Percentiles rank a stretch among this genome's conserved stretches.
These are phyloP conservation scores for Notodonta dromedarius DNA, from an alignment of 2,888 invertebrate species.

Conservation along the genomic window DNA sequence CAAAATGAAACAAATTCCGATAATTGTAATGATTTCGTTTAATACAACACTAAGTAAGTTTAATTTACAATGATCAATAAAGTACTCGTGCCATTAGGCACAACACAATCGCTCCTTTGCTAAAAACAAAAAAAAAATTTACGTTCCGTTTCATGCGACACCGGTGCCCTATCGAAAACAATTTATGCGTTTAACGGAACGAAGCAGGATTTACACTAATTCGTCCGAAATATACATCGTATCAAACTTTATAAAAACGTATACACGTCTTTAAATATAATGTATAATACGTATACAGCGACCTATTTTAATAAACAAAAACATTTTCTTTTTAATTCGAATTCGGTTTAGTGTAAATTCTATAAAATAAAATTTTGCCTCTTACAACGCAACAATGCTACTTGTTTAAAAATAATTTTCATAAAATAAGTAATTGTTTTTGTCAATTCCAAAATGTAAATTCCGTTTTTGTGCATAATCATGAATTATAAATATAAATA, in stretches of 20 bases:
- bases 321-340: not conserved
- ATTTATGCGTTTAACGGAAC: slow-evolving; percentile 32
- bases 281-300: slow-evolving; percentile 6
- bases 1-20: slow-evolving; percentile 37
- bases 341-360: not conserved
- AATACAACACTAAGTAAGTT: slow-evolving; percentile 84
- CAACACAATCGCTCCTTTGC: slow-evolving; percentile 19
- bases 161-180: slow-evolving; percentile 25
- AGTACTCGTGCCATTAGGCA: slow-evolving; percentile 53
- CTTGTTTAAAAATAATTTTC: not conserved
- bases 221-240: slow-evolving; percentile 16
- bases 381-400: not conserved
- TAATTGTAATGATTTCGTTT: slow-evolving; percentile 83
- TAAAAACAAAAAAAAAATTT: slow-evolving; percentile 9
- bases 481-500: not conserved
- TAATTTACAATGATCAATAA: slow-evolving; percentile 81
- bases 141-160: slow-evolving; percentile 23
- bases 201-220: slow-evolving; percentile 35
- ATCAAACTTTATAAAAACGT: slow-evolving; percentile 1
- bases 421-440: not conserved
- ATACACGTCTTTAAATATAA: slow-evolving; percentile 7
- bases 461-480: not conserved
- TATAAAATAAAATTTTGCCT: not conserved
- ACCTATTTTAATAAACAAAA: slow-evolving; percentile 5
- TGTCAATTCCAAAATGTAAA: slow-evolving; percentile 4